A percentile compares a stretch with the other conserved stretches of the same genome.
Evolutionary conservation across 2,113 vertebrate species (phyloP).

Genomic region (Perca flavescens): DNA sequence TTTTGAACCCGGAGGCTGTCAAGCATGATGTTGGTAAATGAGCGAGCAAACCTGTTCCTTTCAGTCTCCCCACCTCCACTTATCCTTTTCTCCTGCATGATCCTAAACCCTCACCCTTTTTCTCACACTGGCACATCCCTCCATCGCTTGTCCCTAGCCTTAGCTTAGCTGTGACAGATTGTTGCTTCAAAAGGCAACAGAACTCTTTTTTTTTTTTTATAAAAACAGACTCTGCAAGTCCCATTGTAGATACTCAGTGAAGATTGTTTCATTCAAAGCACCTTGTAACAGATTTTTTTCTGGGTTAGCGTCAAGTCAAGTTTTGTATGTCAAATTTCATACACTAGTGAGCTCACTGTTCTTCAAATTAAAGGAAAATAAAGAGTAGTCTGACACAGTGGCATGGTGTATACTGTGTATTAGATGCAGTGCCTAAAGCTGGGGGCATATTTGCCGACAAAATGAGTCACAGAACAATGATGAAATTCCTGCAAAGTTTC

Average conservation of each 20-base stretch:
- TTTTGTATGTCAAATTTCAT: conserved; percentile 23
- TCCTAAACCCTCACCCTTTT: conserved; percentile 3
- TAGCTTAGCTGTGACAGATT: conserved; percentile 20
- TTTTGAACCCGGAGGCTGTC: conserved; percentile 53
- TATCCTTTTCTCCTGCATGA: conserved; percentile 2
- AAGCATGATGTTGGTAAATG: conserved; percentile 57
- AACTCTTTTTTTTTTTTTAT: conserved; percentile 3
- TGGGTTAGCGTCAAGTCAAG: conserved; percentile 8
- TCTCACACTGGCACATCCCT: conserved; percentile 1
- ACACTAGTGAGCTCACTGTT: not conserved
- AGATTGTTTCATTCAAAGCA: conserved; percentile 22
- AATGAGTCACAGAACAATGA: conserved; percentile 36
- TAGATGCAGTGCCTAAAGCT: not conserved
- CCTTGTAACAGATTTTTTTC: conserved; percentile 1
- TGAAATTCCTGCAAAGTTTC: conserved; percentile 19
- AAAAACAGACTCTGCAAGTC: not conserved
- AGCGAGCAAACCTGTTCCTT: conserved; percentile 56
- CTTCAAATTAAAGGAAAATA: conserved; percentile 6
- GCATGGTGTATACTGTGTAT: not conserved
- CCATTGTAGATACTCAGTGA: not conserved
- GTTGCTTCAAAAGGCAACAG: conserved; percentile 24
- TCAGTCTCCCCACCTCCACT: conserved; percentile 32
- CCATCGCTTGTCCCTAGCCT: not conserved
- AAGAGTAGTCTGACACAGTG: conserved; percentile 3
- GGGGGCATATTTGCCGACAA: not conserved